Conservation (phyloP, 1,140 invertebrate genomes). For the Psix sp. region DNA sequence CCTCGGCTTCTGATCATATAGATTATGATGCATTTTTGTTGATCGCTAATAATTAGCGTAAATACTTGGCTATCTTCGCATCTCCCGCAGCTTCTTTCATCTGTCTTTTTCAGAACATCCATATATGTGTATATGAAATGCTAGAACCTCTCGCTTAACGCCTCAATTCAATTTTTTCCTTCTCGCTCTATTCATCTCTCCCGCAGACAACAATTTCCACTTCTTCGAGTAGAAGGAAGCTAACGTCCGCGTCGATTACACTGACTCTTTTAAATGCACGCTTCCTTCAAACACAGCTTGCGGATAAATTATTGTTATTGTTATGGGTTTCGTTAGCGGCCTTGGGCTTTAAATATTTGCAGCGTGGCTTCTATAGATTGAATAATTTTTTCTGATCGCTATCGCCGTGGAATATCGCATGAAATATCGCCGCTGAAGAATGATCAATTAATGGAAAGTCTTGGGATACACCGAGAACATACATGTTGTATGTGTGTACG, state of each 20-base stretch:
- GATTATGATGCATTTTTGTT: slow-evolving; percentile 23
- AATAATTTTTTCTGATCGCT: slow-evolving; percentile 29
- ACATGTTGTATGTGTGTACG: too few species aligned
- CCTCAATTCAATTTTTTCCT: slow-evolving; percentile 20
- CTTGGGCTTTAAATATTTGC: slow-evolving; percentile 30
- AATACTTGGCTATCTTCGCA: slow-evolving; percentile 22
- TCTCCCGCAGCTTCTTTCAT: slow-evolving; percentile 6
- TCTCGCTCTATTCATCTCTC: slow-evolving; percentile 2
- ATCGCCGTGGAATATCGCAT: slow-evolving; percentile 16
- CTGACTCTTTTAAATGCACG: slow-evolving; percentile 23
- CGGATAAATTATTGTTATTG: slow-evolving; percentile 47
- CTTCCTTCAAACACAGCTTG: slow-evolving; percentile 15
- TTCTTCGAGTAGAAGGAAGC: slow-evolving; percentile 33
- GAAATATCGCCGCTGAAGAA: slow-evolving; percentile 17
- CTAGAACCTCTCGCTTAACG: slow-evolving; percentile 11
- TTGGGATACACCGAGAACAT: slow-evolving; percentile 10
- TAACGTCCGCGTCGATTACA: slow-evolving; percentile 40
- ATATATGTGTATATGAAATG: slow-evolving; percentile 12
- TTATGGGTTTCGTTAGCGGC: slow-evolving; percentile 33
- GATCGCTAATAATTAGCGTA: slow-evolving; percentile 21
- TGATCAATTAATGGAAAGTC: slow-evolving; percentile 45
- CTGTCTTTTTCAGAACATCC: slow-evolving; percentile 10
- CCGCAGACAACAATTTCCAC: slow-evolving; percentile 33
- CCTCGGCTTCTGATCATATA: too few species aligned
- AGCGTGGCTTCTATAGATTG: slow-evolving; percentile 31